Evolutionary conservation across 1,140 invertebrate species (phyloP), one percentile per base, ranked within the genome.

Genomic region (Trachelipus rathkii): DNA sequence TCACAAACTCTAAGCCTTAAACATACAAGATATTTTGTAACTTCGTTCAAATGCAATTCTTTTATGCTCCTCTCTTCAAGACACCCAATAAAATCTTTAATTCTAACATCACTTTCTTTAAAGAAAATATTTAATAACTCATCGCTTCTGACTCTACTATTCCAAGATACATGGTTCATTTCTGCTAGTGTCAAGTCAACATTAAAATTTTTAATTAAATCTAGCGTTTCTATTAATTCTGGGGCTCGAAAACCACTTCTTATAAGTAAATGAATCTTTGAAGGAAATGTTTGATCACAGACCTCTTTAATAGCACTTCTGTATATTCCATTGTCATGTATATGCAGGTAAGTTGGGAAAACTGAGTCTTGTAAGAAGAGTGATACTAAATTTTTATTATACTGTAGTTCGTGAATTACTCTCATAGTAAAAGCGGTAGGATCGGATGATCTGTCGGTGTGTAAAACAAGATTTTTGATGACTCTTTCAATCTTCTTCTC

Each of bases 21-120:
- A 46, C 79, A 80, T 2, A 78, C 77, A 10, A 80, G 13, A 33
- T 78, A 24, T 11, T 53, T 24, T 0, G 74, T 76, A 13, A 73
- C 23, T 1, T 66, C 66, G n/a, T 21, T 66, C n/a, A 33, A 8
- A 10, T 50, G 21, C 53, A 80, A 43, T 43, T 46, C 71, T 15
- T 45, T 24, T 15, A 80, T 74, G 9, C 66, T 76, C 0, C 9
- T n/a, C 6, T 60, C n/a, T n/a, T 66, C 72, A 23, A 80, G 43
- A 33, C 79, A 80, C 1, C 79, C 79, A 13, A 80, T 69, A 10
- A 80, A 72, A 53, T 80, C 79, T 23, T 80, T 44, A n/a, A 80
- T 60, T 44, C 53, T 45, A 23, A 50, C 66, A 0, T 50, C 46
- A 0, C 15, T 73, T 44, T 69, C 79, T 10, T 69, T 33, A 66